Percentiles rank a stretch among this genome's conserved stretches.
phyloP scores from a whole-genome alignment of 2,888 invertebrate species.

The Caenorhabditis wallacei region DNA sequence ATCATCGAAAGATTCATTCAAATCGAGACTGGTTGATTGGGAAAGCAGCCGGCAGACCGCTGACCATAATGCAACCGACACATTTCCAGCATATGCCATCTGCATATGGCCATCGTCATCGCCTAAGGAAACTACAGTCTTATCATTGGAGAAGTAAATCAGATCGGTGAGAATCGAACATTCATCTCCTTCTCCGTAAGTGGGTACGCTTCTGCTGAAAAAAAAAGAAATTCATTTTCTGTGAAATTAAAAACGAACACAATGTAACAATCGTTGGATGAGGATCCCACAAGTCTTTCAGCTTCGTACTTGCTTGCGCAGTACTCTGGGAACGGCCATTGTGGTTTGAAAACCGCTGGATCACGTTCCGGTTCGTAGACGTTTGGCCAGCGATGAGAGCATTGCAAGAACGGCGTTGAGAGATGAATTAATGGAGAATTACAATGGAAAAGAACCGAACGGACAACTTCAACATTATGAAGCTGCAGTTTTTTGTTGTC shows the following conservation, averaged over 20 bases:
- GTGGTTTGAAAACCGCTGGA: slow-evolving; percentile 60
- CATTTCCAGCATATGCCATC: slow-evolving; percentile 80
- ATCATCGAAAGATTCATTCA: slow-evolving; percentile 54
- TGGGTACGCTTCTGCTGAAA: slow-evolving; percentile 65
- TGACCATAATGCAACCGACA: slow-evolving; percentile 70
- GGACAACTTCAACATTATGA: slow-evolving; percentile 73
- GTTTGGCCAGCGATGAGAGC: slow-evolving; percentile 79
- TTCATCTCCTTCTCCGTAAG: slow-evolving; percentile 73
- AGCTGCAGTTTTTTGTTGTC: slow-evolving; percentile 60
- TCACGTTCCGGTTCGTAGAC: slow-evolving; percentile 73
- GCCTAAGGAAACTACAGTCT: slow-evolving; percentile 71
- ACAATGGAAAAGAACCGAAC: slow-evolving; percentile 49
- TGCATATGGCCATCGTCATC: slow-evolving; percentile 78
- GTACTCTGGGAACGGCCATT: slow-evolving; percentile 75
- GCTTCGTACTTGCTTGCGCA: slow-evolving; percentile 74
- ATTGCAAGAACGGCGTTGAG: slow-evolving; percentile 76
- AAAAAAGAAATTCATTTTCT: neutral
- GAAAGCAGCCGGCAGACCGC: slow-evolving; percentile 56
- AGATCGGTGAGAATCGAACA: slow-evolving; percentile 72
- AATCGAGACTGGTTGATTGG: slow-evolving; percentile 46
- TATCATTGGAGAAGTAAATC: slow-evolving; percentile 65
- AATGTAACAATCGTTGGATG: slow-evolving; percentile 60
- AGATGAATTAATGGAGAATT: slow-evolving; percentile 72
- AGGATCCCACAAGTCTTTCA: slow-evolving; percentile 66
- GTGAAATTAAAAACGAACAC: slow-evolving; percentile 22